A percentile compares a stretch with the other conserved stretches of the same genome.
phyloP scores from a whole-genome alignment of 2,888 invertebrate species.

The Papilio protenor region DNA sequence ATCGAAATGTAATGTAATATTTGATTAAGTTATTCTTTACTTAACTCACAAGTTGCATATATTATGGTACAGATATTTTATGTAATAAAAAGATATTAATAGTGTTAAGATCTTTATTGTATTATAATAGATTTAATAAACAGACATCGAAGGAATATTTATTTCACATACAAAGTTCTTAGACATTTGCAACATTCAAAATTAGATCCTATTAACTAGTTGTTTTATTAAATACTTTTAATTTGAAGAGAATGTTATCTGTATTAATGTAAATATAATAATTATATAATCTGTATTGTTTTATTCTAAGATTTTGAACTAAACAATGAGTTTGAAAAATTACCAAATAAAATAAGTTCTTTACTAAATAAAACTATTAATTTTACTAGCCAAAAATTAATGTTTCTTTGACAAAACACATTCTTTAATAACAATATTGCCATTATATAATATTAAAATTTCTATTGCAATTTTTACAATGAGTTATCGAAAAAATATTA shows the following conservation, averaged over 20 bases:
- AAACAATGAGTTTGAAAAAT: background rate
- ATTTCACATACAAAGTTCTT: constrained; percentile 53
- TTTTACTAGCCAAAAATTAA: background rate
- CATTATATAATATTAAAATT: background rate
- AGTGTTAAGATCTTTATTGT: constrained; percentile 63
- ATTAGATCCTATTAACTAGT: constrained; percentile 37
- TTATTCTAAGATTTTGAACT: constrained; percentile 17
- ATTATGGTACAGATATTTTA: background rate
- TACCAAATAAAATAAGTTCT: background rate
- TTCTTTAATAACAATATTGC: background rate
- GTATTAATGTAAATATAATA: constrained; percentile 52
- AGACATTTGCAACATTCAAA: constrained; percentile 28
- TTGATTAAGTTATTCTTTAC: constrained; percentile 19
- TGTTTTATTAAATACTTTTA: constrained; percentile 44
- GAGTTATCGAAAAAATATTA: background rate
- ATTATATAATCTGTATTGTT: constrained; percentile 43
- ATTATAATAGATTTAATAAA: constrained; percentile 64
- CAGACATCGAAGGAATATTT: constrained; percentile 68
- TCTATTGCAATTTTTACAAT: background rate
- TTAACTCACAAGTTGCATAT: constrained; percentile 5
- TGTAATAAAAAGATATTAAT: constrained; percentile 48
- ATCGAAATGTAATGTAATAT: constrained; percentile 4
- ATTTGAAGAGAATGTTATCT: constrained; percentile 44
- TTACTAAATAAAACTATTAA: background rate
- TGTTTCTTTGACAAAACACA: background rate